Evolutionary conservation across 2,113 vertebrate genomes (phyloP).

Genomic region (Alethe diademata): DNA sequence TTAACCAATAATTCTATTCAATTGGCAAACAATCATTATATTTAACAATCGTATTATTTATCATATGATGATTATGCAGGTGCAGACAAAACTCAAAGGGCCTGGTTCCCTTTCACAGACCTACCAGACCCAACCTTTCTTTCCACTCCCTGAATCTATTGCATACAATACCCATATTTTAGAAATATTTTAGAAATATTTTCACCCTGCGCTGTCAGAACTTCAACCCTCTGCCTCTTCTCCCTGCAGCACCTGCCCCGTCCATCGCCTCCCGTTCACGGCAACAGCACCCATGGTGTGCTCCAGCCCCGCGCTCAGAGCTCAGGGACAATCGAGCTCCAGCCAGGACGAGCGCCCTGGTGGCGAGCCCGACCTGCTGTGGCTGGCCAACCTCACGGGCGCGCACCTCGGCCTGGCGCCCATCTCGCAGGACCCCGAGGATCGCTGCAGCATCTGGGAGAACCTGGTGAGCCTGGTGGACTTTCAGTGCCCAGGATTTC

Average conservation of each 20-base stretch:
- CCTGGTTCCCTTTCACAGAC: too few relatives aligned
- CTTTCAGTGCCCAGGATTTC: conserved; percentile 77
- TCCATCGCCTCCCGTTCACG: too few relatives aligned
- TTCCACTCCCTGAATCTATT: too few relatives aligned
- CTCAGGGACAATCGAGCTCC: accelerated
- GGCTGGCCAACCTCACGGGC: conserved; percentile 91
- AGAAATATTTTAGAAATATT: too few relatives aligned
- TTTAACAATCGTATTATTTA: too few relatives aligned
- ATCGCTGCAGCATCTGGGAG: conserved; percentile 64
- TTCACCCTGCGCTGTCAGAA: too few relatives aligned
- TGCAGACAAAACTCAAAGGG: too few relatives aligned
- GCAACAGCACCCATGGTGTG: not conserved
- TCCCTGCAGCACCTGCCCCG: not conserved
- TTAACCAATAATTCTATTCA: too few relatives aligned
- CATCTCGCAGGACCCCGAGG: conserved; percentile 63
- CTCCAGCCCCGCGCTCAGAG: not conserved
- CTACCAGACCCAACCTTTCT: too few relatives aligned
- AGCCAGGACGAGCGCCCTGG: conserved; percentile 62
- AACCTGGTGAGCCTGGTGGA: not conserved
- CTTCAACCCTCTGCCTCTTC: not conserved
- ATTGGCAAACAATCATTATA: too few relatives aligned
- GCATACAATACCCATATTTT: too few relatives aligned
- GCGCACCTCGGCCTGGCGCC: conserved; percentile 67
- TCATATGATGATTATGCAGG: too few relatives aligned
- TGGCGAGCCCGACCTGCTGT: conserved; percentile 89